Evolutionary conservation across 2,888 invertebrate genomes (phyloP).

Genomic region (Philereme transversata): DNA sequence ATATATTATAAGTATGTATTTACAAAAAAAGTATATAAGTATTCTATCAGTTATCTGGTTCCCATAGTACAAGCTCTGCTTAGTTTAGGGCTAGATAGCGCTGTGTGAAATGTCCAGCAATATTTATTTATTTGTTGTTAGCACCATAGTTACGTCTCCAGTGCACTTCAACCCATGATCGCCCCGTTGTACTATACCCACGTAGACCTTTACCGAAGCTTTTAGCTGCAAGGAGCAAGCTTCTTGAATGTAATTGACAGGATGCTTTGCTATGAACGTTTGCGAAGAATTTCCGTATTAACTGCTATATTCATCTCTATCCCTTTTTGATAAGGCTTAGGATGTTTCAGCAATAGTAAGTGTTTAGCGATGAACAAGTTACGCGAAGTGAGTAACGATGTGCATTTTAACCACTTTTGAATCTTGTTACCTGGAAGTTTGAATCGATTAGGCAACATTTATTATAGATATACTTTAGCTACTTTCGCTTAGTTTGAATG

Average conservation of each 20-base stretch:
- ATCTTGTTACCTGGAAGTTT: constrained; percentile 5
- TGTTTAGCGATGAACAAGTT: constrained; percentile 4
- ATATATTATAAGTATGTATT: too few relatives aligned
- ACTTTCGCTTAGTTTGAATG: too few relatives aligned
- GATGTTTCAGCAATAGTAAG: not conserved
- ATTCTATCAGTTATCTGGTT: too few relatives aligned
- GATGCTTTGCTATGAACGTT: not conserved
- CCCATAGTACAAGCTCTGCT: too few relatives aligned
- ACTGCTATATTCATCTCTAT: not conserved
- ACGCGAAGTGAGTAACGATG: constrained; percentile 4
- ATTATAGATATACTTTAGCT: too few relatives aligned
- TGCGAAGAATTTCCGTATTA: not conserved
- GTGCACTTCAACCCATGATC: not conserved
- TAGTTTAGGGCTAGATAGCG: too few relatives aligned
- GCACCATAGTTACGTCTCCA: not conserved
- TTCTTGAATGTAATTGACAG: constrained; percentile 8
- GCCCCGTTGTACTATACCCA: not conserved
- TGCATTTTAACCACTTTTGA: constrained; percentile 9
- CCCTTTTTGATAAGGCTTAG: constrained; percentile 1
- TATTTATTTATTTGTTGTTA: too few relatives aligned
- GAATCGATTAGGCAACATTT: too few relatives aligned
- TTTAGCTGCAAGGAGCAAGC: not conserved
- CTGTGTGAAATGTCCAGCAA: too few relatives aligned
- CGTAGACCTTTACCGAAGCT: not conserved
- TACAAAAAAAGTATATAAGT: too few relatives aligned